Percentiles rank a stretch among this genome's conserved stretches.
Conservation (phyloP, 2,797 vertebrate species). For the Novumbra hubbsi region DNA sequence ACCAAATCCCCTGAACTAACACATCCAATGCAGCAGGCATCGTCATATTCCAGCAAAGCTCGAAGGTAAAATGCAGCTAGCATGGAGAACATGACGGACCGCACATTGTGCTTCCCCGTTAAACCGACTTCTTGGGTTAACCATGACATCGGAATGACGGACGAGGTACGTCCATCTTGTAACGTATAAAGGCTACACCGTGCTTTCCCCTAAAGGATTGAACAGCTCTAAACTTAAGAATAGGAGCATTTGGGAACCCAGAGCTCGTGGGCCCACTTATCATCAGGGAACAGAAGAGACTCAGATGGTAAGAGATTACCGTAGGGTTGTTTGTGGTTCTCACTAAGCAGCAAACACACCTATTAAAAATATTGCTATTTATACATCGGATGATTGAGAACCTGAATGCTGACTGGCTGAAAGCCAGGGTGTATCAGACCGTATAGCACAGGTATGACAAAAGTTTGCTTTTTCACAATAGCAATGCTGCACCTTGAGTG, state of each 20-base stretch:
- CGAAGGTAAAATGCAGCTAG: slow-evolving; percentile 16
- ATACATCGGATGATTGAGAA: too few relatives aligned
- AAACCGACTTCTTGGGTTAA: slow-evolving; percentile 19
- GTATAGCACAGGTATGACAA: too few relatives aligned
- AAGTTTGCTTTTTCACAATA: too few relatives aligned
- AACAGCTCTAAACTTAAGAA: neutral
- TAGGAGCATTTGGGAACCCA: neutral
- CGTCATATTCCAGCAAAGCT: slow-evolving; percentile 36
- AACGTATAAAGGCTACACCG: neutral
- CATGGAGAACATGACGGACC: slow-evolving; percentile 22
- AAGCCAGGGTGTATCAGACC: too few relatives aligned
- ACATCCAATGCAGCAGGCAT: slow-evolving; percentile 52
- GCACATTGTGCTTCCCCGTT: slow-evolving; percentile 24
- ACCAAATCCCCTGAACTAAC: slow-evolving; percentile 70
- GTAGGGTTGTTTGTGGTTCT: too few relatives aligned
- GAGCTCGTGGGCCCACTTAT: neutral
- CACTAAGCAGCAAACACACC: neutral
- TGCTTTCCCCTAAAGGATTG: neutral
- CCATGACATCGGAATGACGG: slow-evolving; percentile 26
- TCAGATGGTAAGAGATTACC: neutral
- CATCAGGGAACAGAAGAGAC: neutral
- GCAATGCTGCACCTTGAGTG: too few relatives aligned
- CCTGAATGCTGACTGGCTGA: too few relatives aligned
- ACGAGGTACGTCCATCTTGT: neutral
- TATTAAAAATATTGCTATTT: neutral